These are phyloP conservation scores for Arctia plantaginis DNA, from an alignment of 2,888 invertebrate species.

Conservation along the genomic window DNA sequence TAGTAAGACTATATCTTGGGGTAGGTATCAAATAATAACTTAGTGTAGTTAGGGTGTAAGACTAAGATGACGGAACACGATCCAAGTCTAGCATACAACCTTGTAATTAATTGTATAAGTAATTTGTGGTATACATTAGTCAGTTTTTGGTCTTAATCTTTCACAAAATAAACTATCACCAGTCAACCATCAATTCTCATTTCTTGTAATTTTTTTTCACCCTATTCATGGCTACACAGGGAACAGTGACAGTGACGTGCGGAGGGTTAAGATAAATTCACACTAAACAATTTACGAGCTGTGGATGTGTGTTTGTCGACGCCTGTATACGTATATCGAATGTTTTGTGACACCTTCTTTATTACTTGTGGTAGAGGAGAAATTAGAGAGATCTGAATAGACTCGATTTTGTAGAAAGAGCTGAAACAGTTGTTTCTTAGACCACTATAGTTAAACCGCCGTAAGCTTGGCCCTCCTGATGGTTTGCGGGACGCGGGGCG, in stretches of 20 bases:
- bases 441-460: too few relatives aligned
- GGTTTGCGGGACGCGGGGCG: too few relatives aligned
- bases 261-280: conserved; percentile 23
- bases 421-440: too few relatives aligned
- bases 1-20: too few relatives aligned
- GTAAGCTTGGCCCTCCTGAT: too few relatives aligned
- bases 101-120: too few relatives aligned
- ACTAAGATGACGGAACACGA: too few relatives aligned
- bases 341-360: conserved; percentile 1
- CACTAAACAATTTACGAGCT: conserved; percentile 48
- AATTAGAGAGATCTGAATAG: neutral
- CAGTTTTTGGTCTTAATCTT: too few relatives aligned
- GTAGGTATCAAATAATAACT: too few relatives aligned
- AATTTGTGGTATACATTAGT: too few relatives aligned
- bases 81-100: too few relatives aligned
- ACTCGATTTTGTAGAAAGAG: neutral
- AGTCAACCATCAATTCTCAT: conserved; percentile 8
- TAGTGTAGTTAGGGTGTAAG: too few relatives aligned
- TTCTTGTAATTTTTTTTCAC: neutral
- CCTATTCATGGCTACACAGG: conserved; percentile 25
- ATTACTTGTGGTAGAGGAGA: neutral
- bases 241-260: conserved; percentile 27
- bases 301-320: conserved; percentile 1
- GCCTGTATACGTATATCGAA: neutral
- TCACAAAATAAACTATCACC: neutral